Evolutionary conservation across 1,140 invertebrate species (phyloP).

Genomic region (Rhyzopertha dominica): DNA sequence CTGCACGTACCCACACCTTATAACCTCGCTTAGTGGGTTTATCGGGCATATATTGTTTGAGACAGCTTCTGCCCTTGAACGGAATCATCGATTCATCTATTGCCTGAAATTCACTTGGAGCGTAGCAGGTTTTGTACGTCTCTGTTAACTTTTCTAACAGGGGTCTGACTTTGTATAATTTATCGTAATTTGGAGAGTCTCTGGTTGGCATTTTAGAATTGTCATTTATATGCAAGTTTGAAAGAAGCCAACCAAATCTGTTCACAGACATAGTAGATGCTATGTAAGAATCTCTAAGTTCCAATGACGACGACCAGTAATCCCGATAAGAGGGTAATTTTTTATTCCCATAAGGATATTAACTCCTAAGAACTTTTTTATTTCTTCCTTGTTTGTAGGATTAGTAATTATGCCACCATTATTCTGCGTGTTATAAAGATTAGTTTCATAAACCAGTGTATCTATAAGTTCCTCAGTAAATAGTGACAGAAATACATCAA

Average conservation of each 20-base stretch:
- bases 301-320: slow-evolving; percentile 13
- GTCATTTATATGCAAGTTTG: slow-evolving; percentile 41
- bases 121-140: too few species aligned
- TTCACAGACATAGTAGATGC: slow-evolving; percentile 39
- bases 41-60: slow-evolving; percentile 42
- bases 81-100: slow-evolving; percentile 37
- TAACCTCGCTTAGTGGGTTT: slow-evolving; percentile 42
- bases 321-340: slow-evolving; percentile 20
- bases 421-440: too few species aligned
- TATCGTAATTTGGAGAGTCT: slow-evolving; percentile 37
- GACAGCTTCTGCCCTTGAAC: slow-evolving; percentile 38
- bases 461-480: too few species aligned
- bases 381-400: too few species aligned
- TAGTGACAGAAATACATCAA: too few species aligned
- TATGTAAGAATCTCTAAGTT: slow-evolving; percentile 16
- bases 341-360: slow-evolving; percentile 20
- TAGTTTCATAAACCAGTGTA: too few species aligned
- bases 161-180: slow-evolving; percentile 42
- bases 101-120: too few species aligned
- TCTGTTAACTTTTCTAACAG: too few species aligned
- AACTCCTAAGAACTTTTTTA: slow-evolving; percentile 16
- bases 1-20: slow-evolving; percentile 31
- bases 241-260: slow-evolving; percentile 42
- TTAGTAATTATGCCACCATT: too few species aligned
- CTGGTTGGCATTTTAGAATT: slow-evolving; percentile 34